These are phyloP conservation scores for Oligia latruncula DNA, from an alignment of 2,888 invertebrate species.

Conservation along the genomic window DNA sequence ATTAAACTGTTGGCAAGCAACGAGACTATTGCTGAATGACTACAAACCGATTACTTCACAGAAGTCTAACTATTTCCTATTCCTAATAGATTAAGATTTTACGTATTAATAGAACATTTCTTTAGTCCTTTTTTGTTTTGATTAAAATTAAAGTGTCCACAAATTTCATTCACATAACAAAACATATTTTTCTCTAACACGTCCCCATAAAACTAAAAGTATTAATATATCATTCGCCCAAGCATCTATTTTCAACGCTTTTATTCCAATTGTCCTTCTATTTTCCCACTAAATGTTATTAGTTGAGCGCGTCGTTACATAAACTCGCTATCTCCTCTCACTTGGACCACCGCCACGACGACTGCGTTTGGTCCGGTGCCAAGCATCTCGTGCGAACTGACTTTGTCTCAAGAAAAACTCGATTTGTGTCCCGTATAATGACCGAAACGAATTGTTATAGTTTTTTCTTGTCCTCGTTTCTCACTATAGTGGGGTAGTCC, in stretches of 20 bases:
- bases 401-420: slow-evolving; percentile 79
- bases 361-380: slow-evolving; percentile 76
- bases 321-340: slow-evolving; percentile 52
- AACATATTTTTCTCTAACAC: slow-evolving; percentile 45
- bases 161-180: slow-evolving; percentile 3
- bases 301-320: slow-evolving; percentile 34
- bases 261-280: slow-evolving; percentile 56
- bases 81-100: neutral
- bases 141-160: slow-evolving; percentile 11
- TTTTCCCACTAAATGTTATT: slow-evolving; percentile 59
- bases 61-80: neutral
- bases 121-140: neutral
- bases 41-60: slow-evolving; percentile 11
- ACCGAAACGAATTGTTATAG: slow-evolving; percentile 76
- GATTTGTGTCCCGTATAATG: slow-evolving; percentile 81
- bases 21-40: neutral
- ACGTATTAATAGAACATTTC: neutral
- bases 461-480: slow-evolving; percentile 71
- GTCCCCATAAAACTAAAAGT: slow-evolving; percentile 44
- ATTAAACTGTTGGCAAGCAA: slow-evolving; percentile 34
- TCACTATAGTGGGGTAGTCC: slow-evolving; percentile 58
- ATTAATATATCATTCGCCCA: slow-evolving; percentile 25
- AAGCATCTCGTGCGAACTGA: slow-evolving; percentile 74
- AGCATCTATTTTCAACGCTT: slow-evolving; percentile 41
- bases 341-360: slow-evolving; percentile 57